A percentile compares a stretch with the other conserved stretches of the same genome.
Evolutionary conservation across 2,797 vertebrate genomes (phyloP).

Genomic region (Micromesistius poutassou): DNA sequence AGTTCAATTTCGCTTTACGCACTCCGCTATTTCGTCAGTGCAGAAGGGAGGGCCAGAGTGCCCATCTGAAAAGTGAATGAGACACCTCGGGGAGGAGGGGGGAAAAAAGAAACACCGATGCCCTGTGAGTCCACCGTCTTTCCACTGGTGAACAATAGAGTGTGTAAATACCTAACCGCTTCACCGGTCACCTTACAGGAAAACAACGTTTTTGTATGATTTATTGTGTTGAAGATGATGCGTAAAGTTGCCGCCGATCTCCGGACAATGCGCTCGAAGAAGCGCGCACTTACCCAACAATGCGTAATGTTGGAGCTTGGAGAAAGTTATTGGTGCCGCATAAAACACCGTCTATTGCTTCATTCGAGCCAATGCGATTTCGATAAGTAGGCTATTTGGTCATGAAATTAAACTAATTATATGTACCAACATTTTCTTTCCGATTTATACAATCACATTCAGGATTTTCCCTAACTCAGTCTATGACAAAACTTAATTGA

Average conservation of each 20-base stretch:
- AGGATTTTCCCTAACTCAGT: not conserved
- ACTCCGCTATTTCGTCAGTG: constrained; percentile 88
- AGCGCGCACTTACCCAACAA: not conserved
- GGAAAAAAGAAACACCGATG: not conserved
- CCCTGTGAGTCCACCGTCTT: not conserved
- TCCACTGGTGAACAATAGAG: no score
- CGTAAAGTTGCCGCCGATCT: not conserved
- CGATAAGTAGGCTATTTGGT: not conserved
- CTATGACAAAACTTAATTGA: not conserved
- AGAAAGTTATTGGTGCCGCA: not conserved
- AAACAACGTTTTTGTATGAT: not conserved
- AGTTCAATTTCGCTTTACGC: constrained; percentile 85
- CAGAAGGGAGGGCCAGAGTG: constrained; percentile 81
- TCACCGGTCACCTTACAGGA: not conserved
- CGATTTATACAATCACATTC: not conserved
- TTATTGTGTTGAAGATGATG: not conserved
- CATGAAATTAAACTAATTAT: not conserved
- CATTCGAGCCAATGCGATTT: not conserved
- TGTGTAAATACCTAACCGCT: not conserved
- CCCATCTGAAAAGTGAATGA: constrained; percentile 77
- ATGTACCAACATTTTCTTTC: not conserved
- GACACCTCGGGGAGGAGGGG: constrained; percentile 59
- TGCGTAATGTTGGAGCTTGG: not conserved
- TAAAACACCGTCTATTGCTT: not conserved
- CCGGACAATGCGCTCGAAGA: not conserved